Evolutionary conservation across 2,888 invertebrate species (phyloP), one percentile per base, ranked within the genome.

Genomic region (Drosophila macrospina): DNA sequence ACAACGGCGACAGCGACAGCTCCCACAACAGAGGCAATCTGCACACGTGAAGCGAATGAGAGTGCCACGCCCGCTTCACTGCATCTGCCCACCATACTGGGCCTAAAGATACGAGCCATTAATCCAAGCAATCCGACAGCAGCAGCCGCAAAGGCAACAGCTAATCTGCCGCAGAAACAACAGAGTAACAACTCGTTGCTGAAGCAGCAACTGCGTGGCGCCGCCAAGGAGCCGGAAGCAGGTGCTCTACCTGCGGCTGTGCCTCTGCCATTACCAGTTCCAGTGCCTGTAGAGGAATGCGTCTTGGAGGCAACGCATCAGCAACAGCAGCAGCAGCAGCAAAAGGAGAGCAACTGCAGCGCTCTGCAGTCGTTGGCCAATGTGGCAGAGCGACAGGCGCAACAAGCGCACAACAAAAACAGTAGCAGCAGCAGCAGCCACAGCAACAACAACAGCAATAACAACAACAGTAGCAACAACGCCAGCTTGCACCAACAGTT

Each of bases 161-260:
- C 44, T 45, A n/a, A 59, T 34, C 1, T 70, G 56, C 26, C 45
- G 10, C 70, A 56, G 68, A 54, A 74, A 69, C n/a, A 60, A 26
- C 26, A 34, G 7, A 80, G 74, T 62, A 73, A 80, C 36, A 89
- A 91, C 60, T 91, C 90, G 3, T 54, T 91, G 64, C 73, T 92
- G 1, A 92, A 92, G 60, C 91, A 92, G 68, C 92, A 92, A 70
- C 56, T 91, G 30, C 88, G 91, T 8, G 79, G 77, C 4, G 90
- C 89, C 0, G 76, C 90, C 30, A 90, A 89, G 74, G 90, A 90
- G 57, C 80, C 88, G 6, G 84, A 86, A 42, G 13, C 68, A 1
- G 69, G 74, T 6, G 37, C 8, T 3, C 55, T 24, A 3, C 41
- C 20, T 2, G 48, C 44, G 24, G 68, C 28, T 61, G 63, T 50